A percentile compares a stretch with the other conserved stretches of the same genome.
Conservation (phyloP, 2,888 invertebrate species). For the Pristionchus mayeri region DNA sequence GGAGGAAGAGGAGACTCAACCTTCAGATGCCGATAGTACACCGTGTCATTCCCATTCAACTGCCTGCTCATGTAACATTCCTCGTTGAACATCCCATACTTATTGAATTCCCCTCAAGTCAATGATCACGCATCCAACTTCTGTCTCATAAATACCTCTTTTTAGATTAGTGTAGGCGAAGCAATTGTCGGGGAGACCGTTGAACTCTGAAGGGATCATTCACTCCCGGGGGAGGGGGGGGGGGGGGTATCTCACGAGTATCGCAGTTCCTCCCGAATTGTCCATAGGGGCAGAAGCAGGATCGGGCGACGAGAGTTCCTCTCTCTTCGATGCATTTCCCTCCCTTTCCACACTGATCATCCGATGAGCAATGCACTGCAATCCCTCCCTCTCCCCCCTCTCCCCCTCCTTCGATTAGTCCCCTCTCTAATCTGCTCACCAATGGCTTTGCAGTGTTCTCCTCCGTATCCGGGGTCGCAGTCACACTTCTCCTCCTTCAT, state of each 20-base stretch:
- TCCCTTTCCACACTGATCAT: conserved; percentile 70
- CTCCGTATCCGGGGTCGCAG: conserved; percentile 83
- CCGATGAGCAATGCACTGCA: conserved; percentile 66
- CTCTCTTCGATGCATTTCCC: conserved; percentile 68
- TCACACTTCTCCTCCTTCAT: conserved; percentile 64
- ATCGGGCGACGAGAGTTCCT: conserved; percentile 57
- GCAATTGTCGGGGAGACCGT: background rate
- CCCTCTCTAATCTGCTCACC: background rate
- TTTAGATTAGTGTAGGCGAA: conserved; percentile 7
- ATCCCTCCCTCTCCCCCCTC: background rate
- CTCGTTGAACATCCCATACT: conserved; percentile 71
- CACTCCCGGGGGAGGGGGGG: too few relatives aligned
- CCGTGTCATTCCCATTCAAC: conserved; percentile 64
- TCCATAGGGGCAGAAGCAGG: conserved; percentile 72
- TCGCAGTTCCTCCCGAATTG: conserved; percentile 72
- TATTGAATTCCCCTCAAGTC: conserved; percentile 37
- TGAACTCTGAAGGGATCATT: conserved; percentile 46
- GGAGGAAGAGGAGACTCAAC: too few relatives aligned
- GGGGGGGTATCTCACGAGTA: conserved; percentile 67
- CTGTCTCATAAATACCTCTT: conserved; percentile 17
- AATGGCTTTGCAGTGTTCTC: conserved; percentile 82
- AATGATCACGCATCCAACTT: background rate
- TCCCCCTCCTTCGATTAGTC: too few relatives aligned
- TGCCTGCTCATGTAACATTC: conserved; percentile 65
- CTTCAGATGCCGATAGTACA: conserved; percentile 65